Evolutionary conservation across 2,888 invertebrate species (phyloP).

Genomic region (Apotomis capreana): DNA sequence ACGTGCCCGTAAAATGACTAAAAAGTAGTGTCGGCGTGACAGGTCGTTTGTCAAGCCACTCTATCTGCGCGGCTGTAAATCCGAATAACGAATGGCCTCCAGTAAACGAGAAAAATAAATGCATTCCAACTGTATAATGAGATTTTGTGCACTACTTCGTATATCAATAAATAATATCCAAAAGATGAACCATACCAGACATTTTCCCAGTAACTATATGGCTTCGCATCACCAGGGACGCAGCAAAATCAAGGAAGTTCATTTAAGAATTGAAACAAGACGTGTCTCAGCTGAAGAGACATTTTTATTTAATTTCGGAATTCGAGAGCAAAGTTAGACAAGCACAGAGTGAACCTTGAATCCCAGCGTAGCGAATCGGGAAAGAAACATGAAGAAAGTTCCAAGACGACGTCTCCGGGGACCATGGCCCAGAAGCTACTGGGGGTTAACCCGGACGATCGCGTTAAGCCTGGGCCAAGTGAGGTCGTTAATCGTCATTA

Average conservation of each 20-base stretch:
- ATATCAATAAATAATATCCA: conserved; percentile 6
- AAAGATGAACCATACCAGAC: neutral
- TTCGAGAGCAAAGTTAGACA: conserved; percentile 14
- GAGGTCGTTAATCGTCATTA: neutral
- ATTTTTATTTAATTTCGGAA: conserved; percentile 30
- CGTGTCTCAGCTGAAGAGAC: neutral
- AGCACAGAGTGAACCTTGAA: neutral
- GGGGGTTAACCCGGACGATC: neutral
- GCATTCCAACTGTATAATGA: conserved; percentile 20
- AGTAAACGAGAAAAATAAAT: conserved; percentile 33
- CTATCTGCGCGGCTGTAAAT: conserved; percentile 32
- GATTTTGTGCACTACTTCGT: conserved; percentile 17
- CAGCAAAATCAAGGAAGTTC: neutral
- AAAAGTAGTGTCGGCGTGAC: conserved; percentile 36
- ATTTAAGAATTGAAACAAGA: conserved; percentile 3
- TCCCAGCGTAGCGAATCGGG: conserved; percentile 8
- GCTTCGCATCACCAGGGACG: neutral
- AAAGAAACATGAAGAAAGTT: conserved; percentile 6
- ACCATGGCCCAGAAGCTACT: conserved; percentile 4
- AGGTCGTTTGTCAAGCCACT: conserved; percentile 39
- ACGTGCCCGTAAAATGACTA: conserved; percentile 1
- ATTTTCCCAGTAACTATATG: neutral
- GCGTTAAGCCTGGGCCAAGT: conserved; percentile 11
- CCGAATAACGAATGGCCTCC: conserved; percentile 33
- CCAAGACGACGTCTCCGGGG: neutral